A percentile compares a stretch with the other conserved stretches of the same genome.
These are phyloP conservation scores for Enteromius unitaeniatus DNA, from an alignment of 2,797 vertebrate genomes.

Conservation along the genomic window DNA sequence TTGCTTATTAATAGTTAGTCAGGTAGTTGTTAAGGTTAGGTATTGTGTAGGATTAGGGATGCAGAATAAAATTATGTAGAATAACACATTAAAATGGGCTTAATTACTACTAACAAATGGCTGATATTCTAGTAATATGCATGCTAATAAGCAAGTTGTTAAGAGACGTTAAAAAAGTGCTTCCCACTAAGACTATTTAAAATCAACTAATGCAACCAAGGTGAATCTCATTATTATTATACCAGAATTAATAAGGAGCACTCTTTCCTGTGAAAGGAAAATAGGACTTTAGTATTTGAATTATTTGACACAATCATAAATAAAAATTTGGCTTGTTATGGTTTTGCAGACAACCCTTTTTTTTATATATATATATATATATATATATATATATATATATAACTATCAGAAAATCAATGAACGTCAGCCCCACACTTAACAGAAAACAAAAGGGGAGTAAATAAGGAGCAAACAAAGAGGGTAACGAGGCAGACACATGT, in stretches of 20 bases:
- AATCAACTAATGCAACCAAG: background rate
- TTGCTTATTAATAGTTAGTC: too few species aligned
- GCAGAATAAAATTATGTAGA: too few species aligned
- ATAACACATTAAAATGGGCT: too few species aligned
- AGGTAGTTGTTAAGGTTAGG: too few species aligned
- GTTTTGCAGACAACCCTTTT: background rate
- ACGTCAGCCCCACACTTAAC: background rate
- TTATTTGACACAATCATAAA: background rate
- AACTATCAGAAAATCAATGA: background rate
- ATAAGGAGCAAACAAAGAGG: background rate
- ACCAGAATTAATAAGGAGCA: background rate
- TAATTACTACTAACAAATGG: too few species aligned
- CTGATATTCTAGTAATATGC: too few species aligned
- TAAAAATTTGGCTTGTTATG: background rate
- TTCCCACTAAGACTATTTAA: background rate
- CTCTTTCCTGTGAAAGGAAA: background rate
- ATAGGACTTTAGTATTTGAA: background rate
- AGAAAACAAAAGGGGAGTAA: background rate
- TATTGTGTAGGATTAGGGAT: too few species aligned
- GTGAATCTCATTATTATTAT: background rate
- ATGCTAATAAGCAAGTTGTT: too few species aligned
- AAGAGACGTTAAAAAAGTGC: too few species aligned
- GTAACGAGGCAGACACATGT: background rate
- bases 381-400: too few species aligned
- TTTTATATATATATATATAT: too few species aligned